Conservation (phyloP, 2,888 invertebrate species). For the Laothoe populi region DNA sequence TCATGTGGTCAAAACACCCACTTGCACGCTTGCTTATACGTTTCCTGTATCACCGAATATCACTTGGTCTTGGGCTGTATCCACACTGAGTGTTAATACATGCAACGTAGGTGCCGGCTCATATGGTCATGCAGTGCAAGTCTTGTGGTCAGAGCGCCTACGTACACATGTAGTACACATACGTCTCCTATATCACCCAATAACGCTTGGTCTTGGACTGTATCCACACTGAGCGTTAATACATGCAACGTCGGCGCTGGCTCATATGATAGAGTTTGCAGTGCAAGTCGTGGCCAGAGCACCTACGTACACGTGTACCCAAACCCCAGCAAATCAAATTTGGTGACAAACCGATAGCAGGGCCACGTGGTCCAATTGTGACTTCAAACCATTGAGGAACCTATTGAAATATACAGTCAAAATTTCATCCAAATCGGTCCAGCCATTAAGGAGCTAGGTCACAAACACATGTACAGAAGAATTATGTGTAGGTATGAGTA, state of each 20-base stretch:
- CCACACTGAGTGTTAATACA: no score
- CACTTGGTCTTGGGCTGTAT: slow-evolving; percentile 54
- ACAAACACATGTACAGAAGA: no score
- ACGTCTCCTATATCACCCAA: slow-evolving; percentile 67
- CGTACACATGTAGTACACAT: slow-evolving; percentile 70
- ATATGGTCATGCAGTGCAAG: slow-evolving; percentile 37
- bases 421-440: no score
- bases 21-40: slow-evolving; percentile 71
- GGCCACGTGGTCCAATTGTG: no score
- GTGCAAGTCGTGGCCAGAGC: slow-evolving; percentile 50
- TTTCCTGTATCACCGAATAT: slow-evolving; percentile 64
- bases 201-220: slow-evolving; percentile 57
- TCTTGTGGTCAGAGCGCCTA: slow-evolving; percentile 69
- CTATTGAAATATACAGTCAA: no score
- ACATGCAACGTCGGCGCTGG: neutral
- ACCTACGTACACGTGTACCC: slow-evolving; percentile 74
- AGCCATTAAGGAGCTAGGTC: no score
- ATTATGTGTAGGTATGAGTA: no score
- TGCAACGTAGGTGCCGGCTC: slow-evolving; percentile 6
- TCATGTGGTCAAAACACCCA: slow-evolving; percentile 76
- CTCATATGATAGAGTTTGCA: neutral
- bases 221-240: slow-evolving; percentile 30
- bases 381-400: no score
- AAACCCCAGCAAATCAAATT: no score
- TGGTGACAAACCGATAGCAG: no score